These are phyloP conservation scores for Nomada fabriciana DNA, from an alignment of 2,888 invertebrate genomes.

Conservation along the genomic window DNA sequence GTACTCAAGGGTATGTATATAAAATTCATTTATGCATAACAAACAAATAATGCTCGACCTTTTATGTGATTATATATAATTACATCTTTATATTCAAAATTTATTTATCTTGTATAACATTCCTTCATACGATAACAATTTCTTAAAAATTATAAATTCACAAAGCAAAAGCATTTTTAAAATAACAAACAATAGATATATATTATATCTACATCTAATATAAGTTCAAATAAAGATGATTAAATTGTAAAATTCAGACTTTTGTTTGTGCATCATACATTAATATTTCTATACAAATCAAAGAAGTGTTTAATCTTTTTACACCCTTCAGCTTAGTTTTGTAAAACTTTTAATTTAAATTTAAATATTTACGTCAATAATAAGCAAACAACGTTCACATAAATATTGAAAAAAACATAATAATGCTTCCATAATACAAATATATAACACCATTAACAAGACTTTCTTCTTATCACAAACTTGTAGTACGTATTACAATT, in stretches of 20 bases:
- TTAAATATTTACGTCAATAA: conserved; percentile 24
- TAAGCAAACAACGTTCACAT: conserved; percentile 39
- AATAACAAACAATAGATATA: conserved; percentile 19
- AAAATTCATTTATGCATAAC: not conserved
- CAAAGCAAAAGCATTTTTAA: conserved; percentile 15
- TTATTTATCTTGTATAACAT: conserved; percentile 31
- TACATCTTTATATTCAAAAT: conserved; percentile 24
- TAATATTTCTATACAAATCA: conserved; percentile 32
- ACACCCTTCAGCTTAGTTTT: conserved; percentile 8
- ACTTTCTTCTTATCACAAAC: conserved; percentile 56
- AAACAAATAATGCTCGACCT: conserved; percentile 3
- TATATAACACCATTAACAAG: conserved; percentile 39
- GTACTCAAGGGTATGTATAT: not conserved
- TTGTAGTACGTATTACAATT: conserved; percentile 39
- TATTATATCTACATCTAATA: conserved; percentile 24
- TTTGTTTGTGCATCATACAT: conserved; percentile 37
- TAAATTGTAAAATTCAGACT: conserved; percentile 43
- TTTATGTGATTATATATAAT: conserved; percentile 2
- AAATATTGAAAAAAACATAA: conserved; percentile 37
- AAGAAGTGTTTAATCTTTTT: conserved; percentile 9
- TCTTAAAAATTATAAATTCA: conserved; percentile 26
- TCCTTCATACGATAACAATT: conserved; percentile 24
- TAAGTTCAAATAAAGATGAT: conserved; percentile 37
- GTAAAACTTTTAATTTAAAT: conserved; percentile 30
- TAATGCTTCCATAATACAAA: conserved; percentile 48